Evolutionary conservation across 2,888 invertebrate genomes (phyloP).

Genomic region (Thecocarcelia acutangulata): DNA sequence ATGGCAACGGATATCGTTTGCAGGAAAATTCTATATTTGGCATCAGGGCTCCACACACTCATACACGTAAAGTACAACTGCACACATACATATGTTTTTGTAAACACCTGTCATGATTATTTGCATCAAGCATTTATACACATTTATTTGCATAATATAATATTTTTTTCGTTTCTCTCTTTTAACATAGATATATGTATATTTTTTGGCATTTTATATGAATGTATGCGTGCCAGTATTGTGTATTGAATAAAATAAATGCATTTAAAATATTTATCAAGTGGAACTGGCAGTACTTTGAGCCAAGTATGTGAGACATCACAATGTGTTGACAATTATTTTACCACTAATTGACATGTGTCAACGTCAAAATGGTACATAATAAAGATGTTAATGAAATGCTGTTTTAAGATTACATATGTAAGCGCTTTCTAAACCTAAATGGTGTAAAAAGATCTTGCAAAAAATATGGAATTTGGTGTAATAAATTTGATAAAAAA

Average conservation of each 20-base stretch:
- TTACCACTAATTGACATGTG: conserved; percentile 62
- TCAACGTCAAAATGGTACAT: conserved; percentile 52
- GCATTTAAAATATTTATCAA: conserved; percentile 16
- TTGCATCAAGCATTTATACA: conserved; percentile 40
- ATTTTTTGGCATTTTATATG: conserved; percentile 1
- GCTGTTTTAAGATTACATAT: not conserved
- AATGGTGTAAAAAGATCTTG: no score
- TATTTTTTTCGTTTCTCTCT: not conserved
- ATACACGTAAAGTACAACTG: no score
- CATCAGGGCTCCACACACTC: not conserved
- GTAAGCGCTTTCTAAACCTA: no score
- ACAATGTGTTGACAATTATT: conserved; percentile 63
- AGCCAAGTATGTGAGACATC: conserved; percentile 32
- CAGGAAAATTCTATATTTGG: conserved; percentile 26
- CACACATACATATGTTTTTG: not conserved
- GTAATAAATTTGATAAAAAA: no score
- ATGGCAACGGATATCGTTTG: conserved; percentile 12
- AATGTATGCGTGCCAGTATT: conserved; percentile 17
- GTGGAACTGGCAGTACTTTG: not conserved
- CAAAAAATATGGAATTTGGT: no score
- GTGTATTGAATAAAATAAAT: conserved; percentile 23
- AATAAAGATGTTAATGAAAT: conserved; percentile 3
- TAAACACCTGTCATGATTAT: conserved; percentile 51
- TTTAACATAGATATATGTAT: no score
- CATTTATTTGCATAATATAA: conserved; percentile 42